A percentile compares a stretch with the other conserved stretches of the same genome.
Conservation (phyloP, 2,113 vertebrate genomes). For the Lycaon pictus region DNA sequence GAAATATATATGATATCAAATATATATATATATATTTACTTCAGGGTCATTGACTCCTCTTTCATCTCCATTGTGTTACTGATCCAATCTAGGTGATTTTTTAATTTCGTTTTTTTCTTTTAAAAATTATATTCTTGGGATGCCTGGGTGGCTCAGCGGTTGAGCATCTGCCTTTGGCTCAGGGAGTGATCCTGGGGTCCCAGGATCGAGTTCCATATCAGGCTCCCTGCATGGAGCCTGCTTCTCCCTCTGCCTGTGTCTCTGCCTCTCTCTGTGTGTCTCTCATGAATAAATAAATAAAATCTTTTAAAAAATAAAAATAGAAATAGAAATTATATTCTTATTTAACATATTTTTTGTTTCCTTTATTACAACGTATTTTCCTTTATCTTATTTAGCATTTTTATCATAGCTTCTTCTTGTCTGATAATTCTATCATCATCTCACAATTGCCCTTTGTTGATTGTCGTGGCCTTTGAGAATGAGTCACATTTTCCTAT, state of each 20-base stretch:
- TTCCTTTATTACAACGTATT: neutral
- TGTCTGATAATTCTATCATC: neutral
- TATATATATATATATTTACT: neutral
- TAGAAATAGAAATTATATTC: neutral
- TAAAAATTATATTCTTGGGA: neutral
- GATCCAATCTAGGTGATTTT: neutral
- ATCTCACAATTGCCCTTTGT: neutral
- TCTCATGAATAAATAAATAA: too few relatives aligned
- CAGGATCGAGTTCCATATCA: too few relatives aligned
- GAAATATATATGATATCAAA: too few relatives aligned
- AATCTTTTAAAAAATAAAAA: too few relatives aligned
- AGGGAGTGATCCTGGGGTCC: too few relatives aligned
- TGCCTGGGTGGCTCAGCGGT: too few relatives aligned
- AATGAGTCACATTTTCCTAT: neutral
- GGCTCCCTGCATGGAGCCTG: too few relatives aligned
- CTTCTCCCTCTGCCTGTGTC: too few relatives aligned
- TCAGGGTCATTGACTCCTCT: neutral
- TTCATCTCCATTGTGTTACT: neutral
- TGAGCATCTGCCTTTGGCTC: too few relatives aligned
- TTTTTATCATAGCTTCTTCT: neutral
- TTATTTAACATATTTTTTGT: neutral
- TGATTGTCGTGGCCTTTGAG: neutral
- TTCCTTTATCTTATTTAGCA: neutral
- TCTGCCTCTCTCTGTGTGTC: too few relatives aligned
- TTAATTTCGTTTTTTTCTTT: slow-evolving; percentile 18